Conservation (phyloP, 2,888 invertebrate genomes). For the Cerastis leucographa region DNA sequence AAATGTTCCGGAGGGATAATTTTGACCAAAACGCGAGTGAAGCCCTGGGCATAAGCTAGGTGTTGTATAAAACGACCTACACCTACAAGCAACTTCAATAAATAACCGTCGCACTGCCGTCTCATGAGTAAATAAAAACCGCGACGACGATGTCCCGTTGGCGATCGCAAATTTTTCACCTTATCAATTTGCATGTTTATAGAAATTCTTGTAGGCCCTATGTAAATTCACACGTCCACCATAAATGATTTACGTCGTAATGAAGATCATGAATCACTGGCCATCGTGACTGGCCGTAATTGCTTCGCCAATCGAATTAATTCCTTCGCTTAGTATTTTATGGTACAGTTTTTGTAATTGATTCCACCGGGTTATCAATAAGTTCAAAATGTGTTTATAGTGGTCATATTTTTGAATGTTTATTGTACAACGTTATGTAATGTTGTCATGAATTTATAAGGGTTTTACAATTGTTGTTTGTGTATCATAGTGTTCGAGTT, state of each 20-base stretch:
- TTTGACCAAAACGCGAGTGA: background rate
- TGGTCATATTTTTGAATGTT: conserved; percentile 67
- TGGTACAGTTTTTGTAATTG: conserved; percentile 87
- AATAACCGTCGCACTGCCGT: background rate
- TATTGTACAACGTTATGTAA: conserved; percentile 46
- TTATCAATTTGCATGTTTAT: conserved; percentile 79
- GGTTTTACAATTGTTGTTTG: conserved; percentile 48
- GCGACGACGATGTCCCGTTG: conserved; percentile 15
- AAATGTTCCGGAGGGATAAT: background rate
- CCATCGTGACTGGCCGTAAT: conserved; percentile 89
- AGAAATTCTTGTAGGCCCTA: conserved; percentile 77
- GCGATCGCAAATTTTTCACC: conserved; percentile 45
- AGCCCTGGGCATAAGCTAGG: background rate
- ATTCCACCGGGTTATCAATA: conserved; percentile 82
- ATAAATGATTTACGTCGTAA: conserved; percentile 83
- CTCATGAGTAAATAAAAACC: conserved; percentile 39
- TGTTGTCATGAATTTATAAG: conserved; percentile 47
- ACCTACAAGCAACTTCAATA: background rate
- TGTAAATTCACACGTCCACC: conserved; percentile 83
- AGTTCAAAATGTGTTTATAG: conserved; percentile 74
- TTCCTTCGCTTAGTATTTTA: conserved; percentile 86
- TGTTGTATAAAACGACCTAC: background rate
- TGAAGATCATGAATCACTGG: conserved; percentile 85
- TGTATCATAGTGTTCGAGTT: conserved; percentile 48
- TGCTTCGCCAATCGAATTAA: conserved; percentile 89